Percentiles rank a stretch among this genome's conserved stretches.
These are phyloP conservation scores for Rhynchotus rufescens DNA, from an alignment of 2,797 vertebrate genomes.

Conservation along the genomic window DNA sequence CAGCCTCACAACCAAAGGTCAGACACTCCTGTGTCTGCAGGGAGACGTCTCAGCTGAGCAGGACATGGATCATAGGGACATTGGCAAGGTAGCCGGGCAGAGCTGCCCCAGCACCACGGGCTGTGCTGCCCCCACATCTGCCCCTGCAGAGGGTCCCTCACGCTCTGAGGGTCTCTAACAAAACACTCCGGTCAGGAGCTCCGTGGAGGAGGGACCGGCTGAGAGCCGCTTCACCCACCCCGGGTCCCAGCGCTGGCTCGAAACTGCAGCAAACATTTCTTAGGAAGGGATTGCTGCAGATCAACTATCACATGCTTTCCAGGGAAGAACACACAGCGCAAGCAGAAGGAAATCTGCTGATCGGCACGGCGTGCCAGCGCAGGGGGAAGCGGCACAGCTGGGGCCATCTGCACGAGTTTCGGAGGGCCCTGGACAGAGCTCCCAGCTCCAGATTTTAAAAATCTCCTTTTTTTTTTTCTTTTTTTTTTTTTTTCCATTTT, in stretches of 20 bases:
- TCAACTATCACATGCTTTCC: background rate
- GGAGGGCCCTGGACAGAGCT: background rate
- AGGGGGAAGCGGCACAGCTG: background rate
- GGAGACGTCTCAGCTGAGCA: background rate
- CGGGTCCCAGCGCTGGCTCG: accelerated
- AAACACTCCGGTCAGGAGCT: accelerated
- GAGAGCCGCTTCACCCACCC: background rate
- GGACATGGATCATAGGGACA: background rate
- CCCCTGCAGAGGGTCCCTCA: background rate
- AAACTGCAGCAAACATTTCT: background rate
- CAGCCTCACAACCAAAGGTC: slow-evolving; percentile 9
- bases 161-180: too few relatives aligned
- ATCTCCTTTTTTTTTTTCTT: too few relatives aligned
- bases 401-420: background rate
- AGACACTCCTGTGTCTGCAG: background rate
- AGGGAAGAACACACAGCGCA: background rate
- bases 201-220: background rate
- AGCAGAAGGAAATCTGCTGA: background rate
- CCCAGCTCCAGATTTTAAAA: background rate
- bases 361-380: background rate
- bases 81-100: accelerated
- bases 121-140: accelerated
- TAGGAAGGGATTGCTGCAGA: background rate
- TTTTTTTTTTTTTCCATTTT: background rate
- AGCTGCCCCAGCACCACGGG: background rate